Evolutionary conservation across 2,113 vertebrate genomes (phyloP), one percentile per base, ranked within the genome.

Genomic region (Carollia perspicillata): DNA sequence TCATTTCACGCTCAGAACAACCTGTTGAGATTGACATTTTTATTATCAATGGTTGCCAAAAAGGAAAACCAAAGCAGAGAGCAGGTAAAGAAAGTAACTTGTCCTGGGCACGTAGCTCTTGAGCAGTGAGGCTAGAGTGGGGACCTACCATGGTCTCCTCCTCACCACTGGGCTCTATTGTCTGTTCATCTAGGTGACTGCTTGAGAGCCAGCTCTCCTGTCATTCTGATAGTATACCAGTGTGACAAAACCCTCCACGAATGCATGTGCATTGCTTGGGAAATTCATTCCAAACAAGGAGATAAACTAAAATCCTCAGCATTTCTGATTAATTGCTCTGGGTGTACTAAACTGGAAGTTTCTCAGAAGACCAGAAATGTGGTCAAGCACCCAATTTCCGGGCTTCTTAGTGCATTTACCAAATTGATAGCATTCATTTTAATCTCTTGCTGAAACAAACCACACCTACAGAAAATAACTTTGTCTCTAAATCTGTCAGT

Each of bases 301-400:
- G 22, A 30, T 28, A 23, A 81, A 26, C n/a, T 35, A 30, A 78
- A n/a, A 1, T 23, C 23, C 14, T 2, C 8, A 35, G n/a, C 23
- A 33, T 22, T 44, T 86, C 42, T 85, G 69, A 35, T 16, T 10
- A 37, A 60, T 8, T 80, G 10, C 83, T 85, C 33, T 28, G 78
- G n/a, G 83, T 49, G 37, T 37, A 6, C 30, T 77, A 42, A 47
- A 58, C 71, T 85, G 86, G 65, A 92, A 88, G 37, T 42, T 96
- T 85, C 89, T 96, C 89, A 68, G 85, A 94, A 96, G 96, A 88
- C 74, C 72, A 91, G 83, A 94, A 86, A 75, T 78, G 83, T 85
- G 77, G 91, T 86, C 92, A 65, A 93, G 85, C 66, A 72, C 85
- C 60, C 72, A 69, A 68, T 55, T 96, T 96, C 94, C 26, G 2